Percentiles rank a stretch among this genome's conserved stretches.
Conservation (phyloP, 2,797 vertebrate species). For the Typhlichthys eigenmanni region DNA sequence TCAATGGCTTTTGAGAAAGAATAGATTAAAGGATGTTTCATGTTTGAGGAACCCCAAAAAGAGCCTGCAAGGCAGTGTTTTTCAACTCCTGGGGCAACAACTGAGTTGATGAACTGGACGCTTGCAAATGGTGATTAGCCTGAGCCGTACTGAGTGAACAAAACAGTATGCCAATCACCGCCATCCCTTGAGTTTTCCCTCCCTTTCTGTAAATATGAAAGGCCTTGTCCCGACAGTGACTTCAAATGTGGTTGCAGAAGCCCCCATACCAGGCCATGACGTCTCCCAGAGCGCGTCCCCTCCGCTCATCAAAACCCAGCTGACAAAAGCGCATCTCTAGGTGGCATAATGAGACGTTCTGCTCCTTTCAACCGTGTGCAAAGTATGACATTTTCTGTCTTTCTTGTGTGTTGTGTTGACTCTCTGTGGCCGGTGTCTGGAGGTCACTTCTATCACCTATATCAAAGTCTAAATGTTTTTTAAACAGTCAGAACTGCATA, state of each 20-base stretch:
- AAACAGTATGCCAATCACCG: conserved; percentile 73
- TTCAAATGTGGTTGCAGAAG: conserved; percentile 70
- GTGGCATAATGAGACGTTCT: conserved; percentile 75
- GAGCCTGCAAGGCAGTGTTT: conserved; percentile 69
- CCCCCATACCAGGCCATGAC: conserved; percentile 66
- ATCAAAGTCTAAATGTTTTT: conserved; percentile 57
- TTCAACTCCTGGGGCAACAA: conserved; percentile 62
- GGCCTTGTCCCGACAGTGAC: conserved; percentile 71
- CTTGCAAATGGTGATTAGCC: conserved; percentile 65
- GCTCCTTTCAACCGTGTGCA: conserved; percentile 68
- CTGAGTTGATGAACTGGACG: conserved; percentile 65
- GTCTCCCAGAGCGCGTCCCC: conserved; percentile 61
- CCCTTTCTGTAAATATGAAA: conserved; percentile 77
- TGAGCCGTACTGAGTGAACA: conserved; percentile 61
- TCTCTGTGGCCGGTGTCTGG: conserved; percentile 46
- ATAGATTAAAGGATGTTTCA: conserved; percentile 79
- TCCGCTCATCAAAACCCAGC: conserved; percentile 70
- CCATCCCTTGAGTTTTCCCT: conserved; percentile 63
- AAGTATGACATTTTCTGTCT: conserved; percentile 67
- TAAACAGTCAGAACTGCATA: conserved; percentile 47
- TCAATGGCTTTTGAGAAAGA: conserved; percentile 79
- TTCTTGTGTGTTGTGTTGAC: conserved; percentile 62
- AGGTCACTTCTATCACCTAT: conserved; percentile 36
- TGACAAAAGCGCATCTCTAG: conserved; percentile 74
- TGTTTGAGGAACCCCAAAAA: conserved; percentile 69